Conservation (phyloP, 2,888 invertebrate genomes). For the Troides helena region DNA sequence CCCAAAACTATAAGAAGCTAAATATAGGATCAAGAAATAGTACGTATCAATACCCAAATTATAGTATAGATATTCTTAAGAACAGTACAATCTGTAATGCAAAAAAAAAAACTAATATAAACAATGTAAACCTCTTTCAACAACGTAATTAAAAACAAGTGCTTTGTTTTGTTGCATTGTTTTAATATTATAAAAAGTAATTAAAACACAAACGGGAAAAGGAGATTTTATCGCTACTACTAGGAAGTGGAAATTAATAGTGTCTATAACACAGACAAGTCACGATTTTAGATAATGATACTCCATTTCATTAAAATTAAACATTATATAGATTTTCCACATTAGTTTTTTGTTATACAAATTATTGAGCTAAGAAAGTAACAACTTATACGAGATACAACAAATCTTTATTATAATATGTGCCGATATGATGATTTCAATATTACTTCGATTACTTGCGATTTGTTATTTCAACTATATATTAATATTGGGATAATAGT, state of each 20-base stretch:
- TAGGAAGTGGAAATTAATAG: not conserved
- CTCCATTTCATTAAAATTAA: not conserved
- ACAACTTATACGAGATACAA: too few relatives aligned
- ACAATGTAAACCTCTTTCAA: not conserved
- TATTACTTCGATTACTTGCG: too few relatives aligned
- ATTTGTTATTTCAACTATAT: too few relatives aligned
- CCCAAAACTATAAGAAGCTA: too few relatives aligned
- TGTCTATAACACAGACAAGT: not conserved
- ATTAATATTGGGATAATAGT: too few relatives aligned
- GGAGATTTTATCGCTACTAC: not conserved
- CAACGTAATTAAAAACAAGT: not conserved
- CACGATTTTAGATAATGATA: not conserved
- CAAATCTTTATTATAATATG: not conserved
- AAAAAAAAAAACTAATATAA: not conserved
- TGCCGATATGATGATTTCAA: too few relatives aligned
- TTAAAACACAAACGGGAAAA: not conserved
- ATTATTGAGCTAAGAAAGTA: not conserved
- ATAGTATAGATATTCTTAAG: not conserved
- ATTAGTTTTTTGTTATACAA: not conserved
- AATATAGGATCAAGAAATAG: too few relatives aligned
- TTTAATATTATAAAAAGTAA: not conserved
- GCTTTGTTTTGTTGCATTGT: constrained; percentile 1
- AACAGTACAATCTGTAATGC: not conserved
- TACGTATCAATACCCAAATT: too few relatives aligned
- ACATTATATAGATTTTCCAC: not conserved